Conservation (phyloP, 2,797 vertebrate genomes). For the Chanos chanos region DNA sequence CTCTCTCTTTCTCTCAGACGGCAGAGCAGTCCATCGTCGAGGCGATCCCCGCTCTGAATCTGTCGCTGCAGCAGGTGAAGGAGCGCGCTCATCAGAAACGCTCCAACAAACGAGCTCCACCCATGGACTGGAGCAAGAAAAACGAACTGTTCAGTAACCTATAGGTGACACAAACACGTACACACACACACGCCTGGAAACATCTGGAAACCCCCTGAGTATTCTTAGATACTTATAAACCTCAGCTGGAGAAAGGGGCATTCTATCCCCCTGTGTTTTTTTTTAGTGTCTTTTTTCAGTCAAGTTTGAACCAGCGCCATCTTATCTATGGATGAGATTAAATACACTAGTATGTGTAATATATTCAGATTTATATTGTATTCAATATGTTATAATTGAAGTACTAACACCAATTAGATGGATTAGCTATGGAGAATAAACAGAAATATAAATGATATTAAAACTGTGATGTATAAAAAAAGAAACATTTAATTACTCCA, state of each 20-base stretch:
- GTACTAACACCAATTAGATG: conserved; percentile 55
- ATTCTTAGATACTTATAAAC: background rate
- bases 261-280: conserved; percentile 9
- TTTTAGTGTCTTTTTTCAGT: conserved; percentile 18
- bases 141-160: conserved; percentile 96
- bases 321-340: conserved; percentile 24
- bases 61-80: conserved; percentile 87
- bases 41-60: conserved; percentile 73
- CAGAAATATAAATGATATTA: too few species aligned
- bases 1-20: conserved; percentile 46
- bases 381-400: conserved; percentile 49
- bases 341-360: conserved; percentile 25
- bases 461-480: too few species aligned
- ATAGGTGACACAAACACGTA: conserved; percentile 56
- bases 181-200: background rate
- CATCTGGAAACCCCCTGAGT: background rate
- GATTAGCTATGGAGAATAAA: conserved; percentile 37
- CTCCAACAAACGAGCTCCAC: conserved; percentile 85
- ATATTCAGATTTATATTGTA: conserved; percentile 38
- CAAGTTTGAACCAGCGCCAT: conserved; percentile 28
- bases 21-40: conserved; percentile 29
- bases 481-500: too few species aligned
- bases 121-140: conserved; percentile 99
- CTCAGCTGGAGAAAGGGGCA: background rate
- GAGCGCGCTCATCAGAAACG: conserved; percentile 91